A percentile compares a stretch with the other conserved stretches of the same genome.
Evolutionary conservation across 2,797 vertebrate genomes (phyloP).

Genomic region (Gymnopithys bicolor): DNA sequence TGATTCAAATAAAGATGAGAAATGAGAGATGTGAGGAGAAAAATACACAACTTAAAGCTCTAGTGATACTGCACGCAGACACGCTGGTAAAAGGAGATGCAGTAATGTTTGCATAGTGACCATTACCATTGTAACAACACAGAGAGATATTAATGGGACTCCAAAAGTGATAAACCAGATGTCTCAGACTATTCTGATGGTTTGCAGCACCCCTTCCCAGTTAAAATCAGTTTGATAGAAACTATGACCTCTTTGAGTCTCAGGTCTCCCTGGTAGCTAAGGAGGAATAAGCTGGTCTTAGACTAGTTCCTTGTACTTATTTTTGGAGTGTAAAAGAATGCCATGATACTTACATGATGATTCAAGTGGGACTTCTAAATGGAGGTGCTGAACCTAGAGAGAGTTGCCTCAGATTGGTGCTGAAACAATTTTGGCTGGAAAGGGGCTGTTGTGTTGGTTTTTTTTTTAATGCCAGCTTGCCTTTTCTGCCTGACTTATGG

Average conservation of each 20-base stretch:
- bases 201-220: not conserved
- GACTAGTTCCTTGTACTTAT: not conserved
- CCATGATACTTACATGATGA: not conserved
- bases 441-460: not conserved
- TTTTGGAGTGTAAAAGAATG: not conserved
- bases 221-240: not conserved
- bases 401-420: not conserved
- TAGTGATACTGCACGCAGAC: conserved; percentile 22
- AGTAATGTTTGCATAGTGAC: conserved; percentile 16
- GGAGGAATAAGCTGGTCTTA: not conserved
- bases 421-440: not conserved
- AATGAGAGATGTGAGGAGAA: conserved; percentile 35
- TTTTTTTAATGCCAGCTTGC: not conserved
- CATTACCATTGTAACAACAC: not conserved
- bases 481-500: not conserved
- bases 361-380: not conserved
- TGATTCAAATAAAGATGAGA: conserved; percentile 63
- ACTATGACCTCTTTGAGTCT: not conserved
- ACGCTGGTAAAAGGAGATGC: not conserved
- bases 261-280: not conserved
- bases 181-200: not conserved
- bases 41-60: conserved; percentile 30
- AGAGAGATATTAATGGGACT: not conserved
- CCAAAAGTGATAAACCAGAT: not conserved
- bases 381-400: not conserved